Conservation (phyloP, 2,888 invertebrate genomes). For the Callyntrura guangdongensis region DNA sequence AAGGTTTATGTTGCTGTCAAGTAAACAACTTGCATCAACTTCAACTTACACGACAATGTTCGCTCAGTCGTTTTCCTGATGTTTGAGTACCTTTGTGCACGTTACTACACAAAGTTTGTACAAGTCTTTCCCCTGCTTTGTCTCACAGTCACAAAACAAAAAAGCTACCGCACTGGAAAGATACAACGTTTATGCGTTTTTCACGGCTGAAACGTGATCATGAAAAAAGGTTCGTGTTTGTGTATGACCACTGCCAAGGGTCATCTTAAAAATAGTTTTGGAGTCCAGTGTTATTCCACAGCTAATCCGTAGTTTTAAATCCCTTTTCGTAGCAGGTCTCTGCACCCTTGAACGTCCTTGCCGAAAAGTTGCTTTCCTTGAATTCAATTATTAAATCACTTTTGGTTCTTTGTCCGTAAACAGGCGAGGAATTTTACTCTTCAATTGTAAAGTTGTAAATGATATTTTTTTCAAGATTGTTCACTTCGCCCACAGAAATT, state of each 20-base stretch:
- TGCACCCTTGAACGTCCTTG: slow-evolving; percentile 30
- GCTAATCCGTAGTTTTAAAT: too few relatives aligned
- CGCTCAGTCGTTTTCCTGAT: not conserved
- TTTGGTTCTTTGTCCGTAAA: slow-evolving; percentile 6
- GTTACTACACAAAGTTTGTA: not conserved
- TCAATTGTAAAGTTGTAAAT: too few relatives aligned
- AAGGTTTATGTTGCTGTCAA: slow-evolving; percentile 59
- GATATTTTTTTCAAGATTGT: not conserved
- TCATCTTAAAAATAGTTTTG: not conserved
- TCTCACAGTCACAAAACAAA: not conserved
- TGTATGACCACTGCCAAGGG: not conserved
- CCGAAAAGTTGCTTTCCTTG: slow-evolving; percentile 17
- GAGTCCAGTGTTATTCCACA: not conserved
- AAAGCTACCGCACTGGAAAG: not conserved
- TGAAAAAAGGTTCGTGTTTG: not conserved
- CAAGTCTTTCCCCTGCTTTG: not conserved
- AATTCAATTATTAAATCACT: slow-evolving; percentile 15
- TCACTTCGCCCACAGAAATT: not conserved
- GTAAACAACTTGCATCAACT: slow-evolving; percentile 63
- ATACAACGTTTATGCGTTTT: not conserved
- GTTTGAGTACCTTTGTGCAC: slow-evolving; percentile 21
- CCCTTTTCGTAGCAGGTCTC: not conserved
- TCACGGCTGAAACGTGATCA: not conserved
- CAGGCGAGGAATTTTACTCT: not conserved
- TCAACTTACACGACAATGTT: not conserved